Percentiles rank a stretch among this genome's conserved stretches.
Conservation (phyloP, 2,888 invertebrate species). For the Sphecodes monilicornis region DNA sequence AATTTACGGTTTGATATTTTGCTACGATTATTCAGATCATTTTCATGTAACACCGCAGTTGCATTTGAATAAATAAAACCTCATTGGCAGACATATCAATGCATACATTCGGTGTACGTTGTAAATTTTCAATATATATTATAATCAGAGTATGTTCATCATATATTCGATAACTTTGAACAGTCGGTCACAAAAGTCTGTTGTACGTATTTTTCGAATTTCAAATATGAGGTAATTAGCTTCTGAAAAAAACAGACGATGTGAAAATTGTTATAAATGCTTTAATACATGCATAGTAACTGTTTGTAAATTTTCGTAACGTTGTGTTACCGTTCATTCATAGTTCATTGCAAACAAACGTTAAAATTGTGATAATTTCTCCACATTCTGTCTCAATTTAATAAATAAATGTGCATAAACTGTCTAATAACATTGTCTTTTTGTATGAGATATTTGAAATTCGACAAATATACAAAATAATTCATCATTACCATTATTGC, state of each 20-base stretch:
- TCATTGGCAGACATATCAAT: not conserved
- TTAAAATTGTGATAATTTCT: too few species aligned
- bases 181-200: too few species aligned
- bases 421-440: not conserved
- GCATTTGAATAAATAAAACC: not conserved
- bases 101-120: not conserved
- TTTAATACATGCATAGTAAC: not conserved
- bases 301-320: not conserved
- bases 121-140: not conserved
- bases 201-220: too few species aligned
- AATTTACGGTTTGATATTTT: not conserved
- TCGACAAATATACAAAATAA: not conserved
- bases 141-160: not conserved
- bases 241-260: not conserved
- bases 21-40: not conserved
- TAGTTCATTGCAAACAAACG: too few species aligned
- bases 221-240: not conserved
- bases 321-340: too few species aligned
- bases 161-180: not conserved
- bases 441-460: not conserved
- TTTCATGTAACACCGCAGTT: not conserved
- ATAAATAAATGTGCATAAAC: not conserved
- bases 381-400: not conserved
- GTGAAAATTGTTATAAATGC: too few species aligned
- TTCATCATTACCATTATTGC: too few species aligned